phyloP scores from a whole-genome alignment of 2,113 vertebrate species.

The Anoplopoma fimbria region DNA sequence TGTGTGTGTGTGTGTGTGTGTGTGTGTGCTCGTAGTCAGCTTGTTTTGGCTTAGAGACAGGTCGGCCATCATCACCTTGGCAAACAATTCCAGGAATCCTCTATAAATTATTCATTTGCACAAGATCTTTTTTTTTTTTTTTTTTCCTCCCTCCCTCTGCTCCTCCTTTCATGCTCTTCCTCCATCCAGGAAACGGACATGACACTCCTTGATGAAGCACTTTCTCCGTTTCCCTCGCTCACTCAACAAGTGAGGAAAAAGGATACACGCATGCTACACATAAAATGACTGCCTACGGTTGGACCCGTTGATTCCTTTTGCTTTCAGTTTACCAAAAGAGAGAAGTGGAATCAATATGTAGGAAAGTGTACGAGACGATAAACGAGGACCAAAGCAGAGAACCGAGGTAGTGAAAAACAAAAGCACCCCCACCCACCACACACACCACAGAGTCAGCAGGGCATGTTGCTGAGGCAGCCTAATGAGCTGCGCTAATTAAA shows the following conservation, averaged over 20 bases:
- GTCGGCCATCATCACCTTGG: slow-evolving; percentile 86
- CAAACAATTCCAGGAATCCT: slow-evolving; percentile 87
- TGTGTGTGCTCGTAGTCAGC: slow-evolving; percentile 71
- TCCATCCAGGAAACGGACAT: slow-evolving; percentile 60
- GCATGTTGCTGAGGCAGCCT: slow-evolving; percentile 72
- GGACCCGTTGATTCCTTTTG: background rate
- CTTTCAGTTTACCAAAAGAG: slow-evolving; percentile 18
- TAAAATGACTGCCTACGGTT: slow-evolving; percentile 43
- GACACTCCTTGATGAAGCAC: slow-evolving; percentile 48
- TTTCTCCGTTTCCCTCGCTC: slow-evolving; percentile 39
- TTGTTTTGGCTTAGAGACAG: slow-evolving; percentile 86
- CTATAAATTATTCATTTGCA: slow-evolving; percentile 87
- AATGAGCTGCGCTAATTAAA: slow-evolving; percentile 86
- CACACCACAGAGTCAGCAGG: slow-evolving; percentile 71
- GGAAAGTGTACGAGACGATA: slow-evolving; percentile 40
- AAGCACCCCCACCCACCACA: slow-evolving; percentile 38
- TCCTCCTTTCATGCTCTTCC: slow-evolving; percentile 58
- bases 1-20: background rate
- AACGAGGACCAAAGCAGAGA: slow-evolving; percentile 44
- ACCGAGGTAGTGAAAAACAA: slow-evolving; percentile 51
- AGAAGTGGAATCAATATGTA: slow-evolving; percentile 34
- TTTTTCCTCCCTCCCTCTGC: slow-evolving; percentile 42
- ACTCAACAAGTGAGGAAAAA: slow-evolving; percentile 61
- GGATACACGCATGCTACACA: slow-evolving; percentile 8
- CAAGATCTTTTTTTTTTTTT: slow-evolving; percentile 72